Base-by-base conservation (phyloP, 2,113 vertebrate genomes). In the Arvicanthis niloticus region DNA sequence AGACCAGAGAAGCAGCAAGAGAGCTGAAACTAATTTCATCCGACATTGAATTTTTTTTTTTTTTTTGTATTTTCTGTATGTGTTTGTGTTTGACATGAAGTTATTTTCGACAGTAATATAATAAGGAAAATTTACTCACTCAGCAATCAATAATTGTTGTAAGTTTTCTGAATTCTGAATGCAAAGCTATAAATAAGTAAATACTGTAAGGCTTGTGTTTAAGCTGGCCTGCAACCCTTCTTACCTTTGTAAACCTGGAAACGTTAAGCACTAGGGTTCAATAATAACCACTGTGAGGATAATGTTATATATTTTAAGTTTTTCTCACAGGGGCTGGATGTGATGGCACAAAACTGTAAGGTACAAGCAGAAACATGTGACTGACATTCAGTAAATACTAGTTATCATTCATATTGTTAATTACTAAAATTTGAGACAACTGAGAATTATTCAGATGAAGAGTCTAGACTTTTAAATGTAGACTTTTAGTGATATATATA, bases 41-140 rank as follows among this genome's bases (percentile, higher is more conserved):
- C 91, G 24, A 95, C 95, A 76, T 1, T 42, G 85, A 87, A 88
- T 92, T 75, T 95, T 78, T 21, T 7, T 29, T 65, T 29, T 29
- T 62, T 62, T 62, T 60, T 82, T 84, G 40, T 10, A 11, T 84
- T 62, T 84, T 87, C 58, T 2, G 11, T 19, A 89, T 73, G 80
- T 80, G 16, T 95, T 93, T 89, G 34, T 88, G 34, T 53, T 82
- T 85, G n/a, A 53, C 5, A 3, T 67, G 65, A 90, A 88, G 88
- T 77, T 91, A 94, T 86, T 94, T 94, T 96, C 31, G 16, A 11
- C 65, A 96, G 48, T 88, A 67, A 90, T 48, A 88, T 7, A 77
- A 11, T 22, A 91, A 34, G 65, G 10, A 93, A 45, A 68, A 86
- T 93, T 67, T 42, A 94, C 67, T 67, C 21, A 17, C 56, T 89